A percentile compares a stretch with the other conserved stretches of the same genome.
phyloP scores from a whole-genome alignment of 2,888 invertebrate genomes.

The Maniola hyperantus region DNA sequence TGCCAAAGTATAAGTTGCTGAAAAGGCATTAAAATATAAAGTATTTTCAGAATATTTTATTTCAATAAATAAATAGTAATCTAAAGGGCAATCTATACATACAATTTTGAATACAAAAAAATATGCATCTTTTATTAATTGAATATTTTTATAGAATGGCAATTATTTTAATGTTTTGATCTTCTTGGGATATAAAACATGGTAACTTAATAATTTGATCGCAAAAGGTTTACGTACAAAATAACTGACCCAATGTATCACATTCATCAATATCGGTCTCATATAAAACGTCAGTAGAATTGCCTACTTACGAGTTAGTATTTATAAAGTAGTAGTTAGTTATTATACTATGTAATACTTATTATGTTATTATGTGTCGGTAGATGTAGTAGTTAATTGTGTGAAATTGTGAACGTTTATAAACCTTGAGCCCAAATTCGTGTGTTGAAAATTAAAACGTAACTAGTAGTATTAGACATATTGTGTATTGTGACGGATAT shows the following conservation, averaged over 20 bases:
- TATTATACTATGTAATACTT: conserved; percentile 19
- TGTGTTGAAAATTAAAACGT: background rate
- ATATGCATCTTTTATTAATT: background rate
- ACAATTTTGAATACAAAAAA: background rate
- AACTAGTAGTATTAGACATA: conserved; percentile 6
- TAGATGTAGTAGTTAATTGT: conserved; percentile 33
- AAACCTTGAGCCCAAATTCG: conserved; percentile 16
- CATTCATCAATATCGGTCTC: background rate
- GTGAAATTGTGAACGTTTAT: conserved; percentile 24
- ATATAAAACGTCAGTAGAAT: conserved; percentile 1
- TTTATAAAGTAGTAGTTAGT: conserved; percentile 16
- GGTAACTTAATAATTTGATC: background rate
- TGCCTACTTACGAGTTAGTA: conserved; percentile 6
- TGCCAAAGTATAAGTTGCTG: too few species aligned
- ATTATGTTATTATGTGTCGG: conserved; percentile 26
- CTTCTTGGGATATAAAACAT: conserved; percentile 5
- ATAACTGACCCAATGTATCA: background rate
- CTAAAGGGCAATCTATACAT: background rate
- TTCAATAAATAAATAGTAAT: background rate
- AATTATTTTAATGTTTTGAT: conserved; percentile 15
- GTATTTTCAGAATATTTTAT: background rate
- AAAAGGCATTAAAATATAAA: too few species aligned
- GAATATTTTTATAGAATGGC: background rate
- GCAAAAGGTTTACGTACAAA: background rate
- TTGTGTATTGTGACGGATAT: background rate